Base-by-base conservation (phyloP, 2,113 vertebrate genomes). In the Sander vitreus region DNA sequence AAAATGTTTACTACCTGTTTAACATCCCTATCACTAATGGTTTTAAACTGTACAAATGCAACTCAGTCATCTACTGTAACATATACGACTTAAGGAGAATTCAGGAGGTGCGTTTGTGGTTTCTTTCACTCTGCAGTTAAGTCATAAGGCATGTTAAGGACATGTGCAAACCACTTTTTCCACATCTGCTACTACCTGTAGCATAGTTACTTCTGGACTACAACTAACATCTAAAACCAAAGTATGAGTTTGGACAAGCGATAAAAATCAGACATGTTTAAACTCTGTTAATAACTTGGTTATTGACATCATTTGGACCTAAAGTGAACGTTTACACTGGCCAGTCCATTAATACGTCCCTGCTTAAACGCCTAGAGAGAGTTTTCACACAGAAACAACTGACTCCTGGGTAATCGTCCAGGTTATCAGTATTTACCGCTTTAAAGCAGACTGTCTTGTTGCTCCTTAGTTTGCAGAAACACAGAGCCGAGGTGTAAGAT, bases 301-400 rank as follows among this genome's bases (percentile, higher is more conserved):
- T 45, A 48, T 16, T 73, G 73, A 78, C 79, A 81, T 83, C 77
- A 68, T 65, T 73, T 47, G 60, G 70, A 66, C 73, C 68, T 48
- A 67, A 9, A 55, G 51, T 39, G 63, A 78, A 62, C 36, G 19
- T 12, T 18, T 13, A 66, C 15, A 39, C 18, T 6, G 51, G 18
- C 18, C 48, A 8, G 57, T n/a, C 7, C 23, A 57, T 76, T n/a
- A 30, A 27, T 3, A 13, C 14, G 21, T 68, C 30, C 18, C 23
- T 39, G 62, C 33, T 62, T 23, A 27, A 73, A 62, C 12, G 25
- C 6, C 39, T 55, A 55, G 72, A 82, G 66, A 82, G 66, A 54
- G 63, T 54, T 54, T 59, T 21, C 63, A 27, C n/a, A 58, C 58
- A 55, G 50, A 27, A 51, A 59, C 64, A 23, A 47, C n/a, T 11